Evolutionary conservation across 2,113 vertebrate species (phyloP).

Genomic region (Neolamprologus ventralis): DNA sequence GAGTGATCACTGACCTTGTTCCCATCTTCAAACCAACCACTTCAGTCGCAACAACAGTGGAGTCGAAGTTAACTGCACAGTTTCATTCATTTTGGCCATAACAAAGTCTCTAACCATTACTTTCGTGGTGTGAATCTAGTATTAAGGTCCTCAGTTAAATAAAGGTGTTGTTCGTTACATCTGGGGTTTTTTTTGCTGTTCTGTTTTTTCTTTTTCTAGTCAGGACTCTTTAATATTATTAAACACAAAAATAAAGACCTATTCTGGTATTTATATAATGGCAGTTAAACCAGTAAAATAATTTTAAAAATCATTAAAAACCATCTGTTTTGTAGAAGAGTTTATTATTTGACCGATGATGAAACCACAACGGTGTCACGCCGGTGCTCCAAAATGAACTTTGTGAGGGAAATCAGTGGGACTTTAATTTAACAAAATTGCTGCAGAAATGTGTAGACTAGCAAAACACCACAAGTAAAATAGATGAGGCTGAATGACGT

Average conservation of each 20-base stretch:
- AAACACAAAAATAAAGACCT: neutral
- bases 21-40: neutral
- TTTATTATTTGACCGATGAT: neutral
- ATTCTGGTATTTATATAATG: neutral
- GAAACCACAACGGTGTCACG: neutral
- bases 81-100: neutral
- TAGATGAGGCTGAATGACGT: neutral
- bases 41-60: neutral
- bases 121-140: neutral
- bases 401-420: neutral
- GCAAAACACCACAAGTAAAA: neutral
- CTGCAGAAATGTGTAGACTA: neutral
- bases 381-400: neutral
- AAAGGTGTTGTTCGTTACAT: neutral
- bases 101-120: neutral
- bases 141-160: neutral
- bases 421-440: neutral
- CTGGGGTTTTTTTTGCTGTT: fast-evolving
- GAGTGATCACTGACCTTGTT: neutral
- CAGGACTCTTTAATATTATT: neutral
- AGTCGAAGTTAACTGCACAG: neutral
- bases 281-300: neutral
- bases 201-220: neutral
- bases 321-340: neutral
- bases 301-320: neutral